phyloP scores from a whole-genome alignment of 2,113 vertebrate genomes.

The Tachycineta bicolor region DNA sequence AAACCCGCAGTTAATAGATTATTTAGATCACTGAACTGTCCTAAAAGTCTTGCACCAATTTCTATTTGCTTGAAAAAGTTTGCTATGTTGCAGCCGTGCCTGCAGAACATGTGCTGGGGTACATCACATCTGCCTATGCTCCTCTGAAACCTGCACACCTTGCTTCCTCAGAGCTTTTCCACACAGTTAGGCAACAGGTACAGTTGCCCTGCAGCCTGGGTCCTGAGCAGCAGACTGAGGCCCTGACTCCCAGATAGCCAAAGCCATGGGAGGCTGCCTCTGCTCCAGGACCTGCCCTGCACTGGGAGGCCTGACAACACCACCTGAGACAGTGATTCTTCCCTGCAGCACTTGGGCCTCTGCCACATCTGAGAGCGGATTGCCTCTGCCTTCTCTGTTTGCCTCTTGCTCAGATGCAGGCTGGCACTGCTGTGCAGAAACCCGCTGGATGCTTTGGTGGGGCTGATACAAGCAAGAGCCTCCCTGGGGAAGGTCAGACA shows the following conservation, averaged over 20 bases:
- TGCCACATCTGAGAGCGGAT: not conserved
- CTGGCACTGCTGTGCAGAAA: not conserved
- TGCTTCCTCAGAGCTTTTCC: not conserved
- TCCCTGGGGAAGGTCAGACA: not conserved
- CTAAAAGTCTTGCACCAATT: not conserved
- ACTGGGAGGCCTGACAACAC: too few species aligned
- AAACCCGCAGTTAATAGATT: not conserved
- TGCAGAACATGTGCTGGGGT: not conserved
- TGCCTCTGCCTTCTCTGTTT: not conserved
- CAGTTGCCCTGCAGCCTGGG: not conserved
- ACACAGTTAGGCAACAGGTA: not conserved
- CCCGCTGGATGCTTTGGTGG: not conserved
- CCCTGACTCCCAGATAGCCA: rapidly evolving
- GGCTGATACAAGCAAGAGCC: not conserved
- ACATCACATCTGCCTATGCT: rapidly evolving
- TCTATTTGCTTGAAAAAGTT: not conserved
- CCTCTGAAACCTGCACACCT: not conserved
- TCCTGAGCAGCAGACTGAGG: rapidly evolving
- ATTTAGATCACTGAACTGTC: not conserved
- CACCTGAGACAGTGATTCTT: rapidly evolving
- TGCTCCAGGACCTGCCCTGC: not conserved
- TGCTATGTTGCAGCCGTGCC: not conserved
- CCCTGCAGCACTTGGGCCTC: not conserved
- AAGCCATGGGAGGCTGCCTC: not conserved
- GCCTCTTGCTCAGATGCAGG: not conserved